phyloP scores from a whole-genome alignment of 2,888 invertebrate species.

The Nomada flava region DNA sequence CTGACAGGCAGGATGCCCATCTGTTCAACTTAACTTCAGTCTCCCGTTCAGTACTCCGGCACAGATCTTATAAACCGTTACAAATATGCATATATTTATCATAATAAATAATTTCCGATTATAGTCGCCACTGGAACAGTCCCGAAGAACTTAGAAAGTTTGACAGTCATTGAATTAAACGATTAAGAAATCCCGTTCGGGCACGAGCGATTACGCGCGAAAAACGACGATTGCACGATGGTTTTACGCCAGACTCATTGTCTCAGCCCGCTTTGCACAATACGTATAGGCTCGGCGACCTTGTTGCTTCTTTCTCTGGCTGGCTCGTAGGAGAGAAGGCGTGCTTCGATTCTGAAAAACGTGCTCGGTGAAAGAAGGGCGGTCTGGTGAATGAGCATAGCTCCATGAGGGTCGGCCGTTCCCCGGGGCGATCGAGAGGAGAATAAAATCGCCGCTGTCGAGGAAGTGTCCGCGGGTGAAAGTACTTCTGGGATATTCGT shows the following conservation, averaged over 20 bases:
- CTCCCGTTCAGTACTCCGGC: not conserved
- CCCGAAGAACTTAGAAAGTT: not conserved
- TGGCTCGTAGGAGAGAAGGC: conserved; percentile 8
- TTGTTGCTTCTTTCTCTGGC: conserved; percentile 31
- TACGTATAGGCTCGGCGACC: conserved; percentile 18
- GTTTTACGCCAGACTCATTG: conserved; percentile 16
- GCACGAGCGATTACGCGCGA: conserved; percentile 4
- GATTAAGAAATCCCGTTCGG: conserved; percentile 1
- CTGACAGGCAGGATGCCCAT: not conserved
- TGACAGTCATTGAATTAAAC: not conserved
- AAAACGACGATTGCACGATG: conserved; percentile 17
- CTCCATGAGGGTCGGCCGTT: conserved; percentile 55
- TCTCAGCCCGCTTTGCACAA: conserved; percentile 13
- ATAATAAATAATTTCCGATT: too few species aligned
- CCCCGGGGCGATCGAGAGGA: conserved; percentile 59
- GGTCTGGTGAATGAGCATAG: conserved; percentile 56
- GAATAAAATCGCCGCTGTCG: conserved; percentile 58
- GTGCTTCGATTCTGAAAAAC: conserved; percentile 28
- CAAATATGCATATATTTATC: too few species aligned
- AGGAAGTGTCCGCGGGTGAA: conserved; percentile 79
- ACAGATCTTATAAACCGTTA: too few species aligned
- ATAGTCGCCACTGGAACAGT: not conserved
- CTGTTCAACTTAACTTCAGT: not conserved
- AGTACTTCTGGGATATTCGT: conserved; percentile 71
- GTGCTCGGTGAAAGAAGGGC: conserved; percentile 18